Percentiles rank a stretch among this genome's conserved stretches.
Conservation (phyloP, 1,140 invertebrate species). For the Vollenhovia emeryi region DNA sequence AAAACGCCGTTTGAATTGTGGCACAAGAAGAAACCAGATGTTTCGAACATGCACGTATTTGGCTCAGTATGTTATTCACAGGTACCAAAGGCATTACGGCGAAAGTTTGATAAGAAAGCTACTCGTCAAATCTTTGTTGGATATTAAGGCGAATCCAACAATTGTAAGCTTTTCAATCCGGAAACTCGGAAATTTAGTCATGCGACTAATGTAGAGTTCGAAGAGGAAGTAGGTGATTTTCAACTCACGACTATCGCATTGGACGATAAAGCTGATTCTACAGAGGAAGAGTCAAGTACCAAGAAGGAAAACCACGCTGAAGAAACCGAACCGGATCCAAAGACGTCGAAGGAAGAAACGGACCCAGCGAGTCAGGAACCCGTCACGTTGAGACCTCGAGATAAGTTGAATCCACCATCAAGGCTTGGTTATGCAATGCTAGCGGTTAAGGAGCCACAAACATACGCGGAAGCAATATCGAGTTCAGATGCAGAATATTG, state of each 20-base stretch:
- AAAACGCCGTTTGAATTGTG: slow-evolving; percentile 1
- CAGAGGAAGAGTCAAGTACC: neutral
- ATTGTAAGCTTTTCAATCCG: slow-evolving; percentile 12
- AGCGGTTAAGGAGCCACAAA: neutral
- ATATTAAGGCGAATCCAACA: neutral
- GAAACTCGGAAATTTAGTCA: neutral
- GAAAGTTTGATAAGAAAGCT: neutral
- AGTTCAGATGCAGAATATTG: neutral
- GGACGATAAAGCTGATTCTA: neutral
- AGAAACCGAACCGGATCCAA: too few species aligned
- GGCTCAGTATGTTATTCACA: neutral
- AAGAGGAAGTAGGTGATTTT: neutral
- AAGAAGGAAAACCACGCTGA: too few species aligned
- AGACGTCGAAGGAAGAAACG: neutral
- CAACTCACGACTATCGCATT: neutral
- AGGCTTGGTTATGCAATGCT: neutral
- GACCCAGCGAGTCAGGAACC: neutral
- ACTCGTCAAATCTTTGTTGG: slow-evolving; percentile 9
- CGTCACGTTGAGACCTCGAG: neutral
- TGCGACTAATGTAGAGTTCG: neutral
- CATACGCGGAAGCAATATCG: neutral
- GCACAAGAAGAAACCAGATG: slow-evolving; percentile 2
- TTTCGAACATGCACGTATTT: neutral
- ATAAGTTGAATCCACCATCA: neutral
- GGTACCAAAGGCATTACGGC: neutral